Evolutionary conservation across 1,140 invertebrate genomes (phyloP).

Genomic region (Caenorhabditis latens): DNA sequence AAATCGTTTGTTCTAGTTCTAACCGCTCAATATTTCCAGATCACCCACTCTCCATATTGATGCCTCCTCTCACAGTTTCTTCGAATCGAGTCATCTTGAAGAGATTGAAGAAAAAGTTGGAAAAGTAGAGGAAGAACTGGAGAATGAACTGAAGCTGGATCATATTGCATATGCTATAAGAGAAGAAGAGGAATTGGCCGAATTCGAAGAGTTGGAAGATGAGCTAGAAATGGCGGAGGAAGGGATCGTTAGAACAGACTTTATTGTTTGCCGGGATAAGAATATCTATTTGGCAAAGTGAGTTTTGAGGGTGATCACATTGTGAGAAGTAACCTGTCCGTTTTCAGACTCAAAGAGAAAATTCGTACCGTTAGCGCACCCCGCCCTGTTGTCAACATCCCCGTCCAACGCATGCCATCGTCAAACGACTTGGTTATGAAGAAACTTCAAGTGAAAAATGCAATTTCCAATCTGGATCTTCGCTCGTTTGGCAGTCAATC

Average conservation of each 20-base stretch:
- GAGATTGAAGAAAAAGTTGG: slow-evolving; percentile 43
- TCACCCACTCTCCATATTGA: slow-evolving; percentile 23
- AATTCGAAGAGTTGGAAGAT: slow-evolving; percentile 57
- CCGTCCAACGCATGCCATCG: slow-evolving; percentile 37
- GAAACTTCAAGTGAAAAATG: slow-evolving; percentile 54
- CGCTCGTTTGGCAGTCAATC: slow-evolving; percentile 56
- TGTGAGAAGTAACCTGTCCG: too few species aligned
- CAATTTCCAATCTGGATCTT: slow-evolving; percentile 45
- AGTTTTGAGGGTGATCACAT: too few species aligned
- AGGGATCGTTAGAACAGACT: slow-evolving; percentile 49
- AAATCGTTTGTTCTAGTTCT: background rate
- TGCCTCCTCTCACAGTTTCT: slow-evolving; percentile 1
- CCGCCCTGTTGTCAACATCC: slow-evolving; percentile 28
- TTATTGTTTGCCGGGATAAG: slow-evolving; percentile 40
- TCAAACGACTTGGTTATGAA: slow-evolving; percentile 60
- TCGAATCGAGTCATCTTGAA: slow-evolving; percentile 34
- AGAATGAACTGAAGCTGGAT: slow-evolving; percentile 24
- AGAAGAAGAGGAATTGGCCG: slow-evolving; percentile 52
- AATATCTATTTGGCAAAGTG: slow-evolving; percentile 57
- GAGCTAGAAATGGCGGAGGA: slow-evolving; percentile 55
- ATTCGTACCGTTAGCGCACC: background rate
- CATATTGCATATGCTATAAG: slow-evolving; percentile 24
- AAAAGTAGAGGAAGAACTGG: slow-evolving; percentile 46
- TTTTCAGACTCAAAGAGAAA: slow-evolving; percentile 55
- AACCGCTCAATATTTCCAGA: slow-evolving; percentile 1